phyloP scores from a whole-genome alignment of 1,140 invertebrate genomes.

The Halesus radiatus region DNA sequence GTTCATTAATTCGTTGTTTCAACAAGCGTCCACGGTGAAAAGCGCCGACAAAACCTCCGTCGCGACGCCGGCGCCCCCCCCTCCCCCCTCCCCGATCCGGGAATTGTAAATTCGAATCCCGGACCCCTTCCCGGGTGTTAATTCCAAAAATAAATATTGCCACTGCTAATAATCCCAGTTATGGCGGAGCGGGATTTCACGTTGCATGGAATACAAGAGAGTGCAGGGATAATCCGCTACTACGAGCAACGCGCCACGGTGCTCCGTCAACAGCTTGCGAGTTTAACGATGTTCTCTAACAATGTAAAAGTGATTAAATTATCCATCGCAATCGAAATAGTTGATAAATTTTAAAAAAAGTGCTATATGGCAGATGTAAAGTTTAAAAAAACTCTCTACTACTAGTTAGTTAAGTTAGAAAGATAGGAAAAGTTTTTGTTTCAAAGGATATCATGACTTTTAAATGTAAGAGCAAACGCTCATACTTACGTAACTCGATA shows the following conservation, averaged over 20 bases:
- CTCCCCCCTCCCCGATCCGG: conserved; percentile 8
- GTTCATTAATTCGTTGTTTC: conserved; percentile 53
- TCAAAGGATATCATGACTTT: no score
- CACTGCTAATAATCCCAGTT: conserved; percentile 50
- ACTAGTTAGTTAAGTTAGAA: no score
- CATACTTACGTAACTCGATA: no score
- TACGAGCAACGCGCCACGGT: conserved; percentile 7
- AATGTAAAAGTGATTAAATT: no score
- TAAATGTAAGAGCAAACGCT: no score
- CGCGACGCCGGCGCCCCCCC: conserved; percentile 10
- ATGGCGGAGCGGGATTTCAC: conserved; percentile 35
- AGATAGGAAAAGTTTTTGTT: no score
- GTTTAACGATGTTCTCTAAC: not conserved
- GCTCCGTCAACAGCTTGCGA: not conserved
- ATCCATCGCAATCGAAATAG: no score
- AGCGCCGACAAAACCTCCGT: conserved; percentile 30
- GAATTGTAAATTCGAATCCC: conserved; percentile 52
- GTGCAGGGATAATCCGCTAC: not conserved
- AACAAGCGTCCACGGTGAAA: conserved; percentile 43
- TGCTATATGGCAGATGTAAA: no score
- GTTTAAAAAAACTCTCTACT: no score
- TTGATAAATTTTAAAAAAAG: no score
- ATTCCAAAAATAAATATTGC: conserved; percentile 57
- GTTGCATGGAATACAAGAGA: conserved; percentile 12
- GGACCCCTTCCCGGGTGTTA: conserved; percentile 46